phyloP scores from a whole-genome alignment of 2,113 vertebrate genomes.

The Onychostoma macrolepis region DNA sequence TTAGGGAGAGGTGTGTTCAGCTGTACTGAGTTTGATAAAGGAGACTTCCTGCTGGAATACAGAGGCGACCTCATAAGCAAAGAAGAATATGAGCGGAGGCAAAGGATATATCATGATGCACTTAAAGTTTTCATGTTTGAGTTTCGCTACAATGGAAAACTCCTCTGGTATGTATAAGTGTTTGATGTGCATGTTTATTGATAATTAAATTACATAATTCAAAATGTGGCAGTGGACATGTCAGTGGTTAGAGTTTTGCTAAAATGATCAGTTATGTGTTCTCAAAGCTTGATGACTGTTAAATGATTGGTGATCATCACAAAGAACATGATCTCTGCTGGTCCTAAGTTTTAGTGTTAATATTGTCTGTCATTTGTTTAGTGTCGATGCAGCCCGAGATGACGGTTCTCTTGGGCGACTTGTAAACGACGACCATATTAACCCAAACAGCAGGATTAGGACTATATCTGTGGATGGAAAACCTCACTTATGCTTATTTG shows the following conservation, averaged over 20 bases:
- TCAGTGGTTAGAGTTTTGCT: background rate
- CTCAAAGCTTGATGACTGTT: background rate
- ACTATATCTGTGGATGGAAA: slow-evolving; percentile 13
- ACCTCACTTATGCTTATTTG: slow-evolving; percentile 57
- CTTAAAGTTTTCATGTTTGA: slow-evolving; percentile 50
- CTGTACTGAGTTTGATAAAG: slow-evolving; percentile 40
- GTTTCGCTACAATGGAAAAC: slow-evolving; percentile 47
- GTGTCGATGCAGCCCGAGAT: no score
- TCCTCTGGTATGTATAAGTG: slow-evolving; percentile 38
- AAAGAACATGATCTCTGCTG: background rate
- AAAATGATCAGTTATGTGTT: background rate
- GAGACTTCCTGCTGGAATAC: slow-evolving; percentile 48
- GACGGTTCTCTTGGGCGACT: slow-evolving; percentile 23
- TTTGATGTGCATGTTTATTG: background rate
- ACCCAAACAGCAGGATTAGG: no score
- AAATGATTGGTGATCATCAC: background rate
- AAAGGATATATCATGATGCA: slow-evolving; percentile 37
- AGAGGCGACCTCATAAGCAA: slow-evolving; percentile 45
- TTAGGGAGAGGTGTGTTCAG: slow-evolving; percentile 51
- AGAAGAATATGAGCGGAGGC: slow-evolving; percentile 39
- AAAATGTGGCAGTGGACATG: background rate
- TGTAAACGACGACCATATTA: slow-evolving; percentile 47
- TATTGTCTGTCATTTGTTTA: no score
- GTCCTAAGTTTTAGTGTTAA: background rate
- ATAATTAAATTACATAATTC: background rate